Base-by-base conservation (phyloP, 2,113 vertebrate genomes). In the Centrocercus urophasianus region DNA sequence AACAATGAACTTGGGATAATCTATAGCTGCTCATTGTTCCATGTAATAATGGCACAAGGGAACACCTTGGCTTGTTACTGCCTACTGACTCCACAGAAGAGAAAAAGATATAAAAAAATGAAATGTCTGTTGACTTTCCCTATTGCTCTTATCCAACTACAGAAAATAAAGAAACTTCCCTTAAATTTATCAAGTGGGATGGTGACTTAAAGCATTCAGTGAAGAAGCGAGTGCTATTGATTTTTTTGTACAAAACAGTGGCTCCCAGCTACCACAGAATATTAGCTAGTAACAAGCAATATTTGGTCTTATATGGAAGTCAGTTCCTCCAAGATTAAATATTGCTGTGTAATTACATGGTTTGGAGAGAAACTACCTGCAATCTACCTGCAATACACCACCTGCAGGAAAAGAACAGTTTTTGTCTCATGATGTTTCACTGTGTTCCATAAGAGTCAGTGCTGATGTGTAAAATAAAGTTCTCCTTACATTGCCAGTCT, bases 211-310 rank as follows among this genome's bases (percentile, higher is more conserved):
- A 42, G 19, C 40, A 34, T 36, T 38, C 13, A 32, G 38, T 3
- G 21, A 22, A 27, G 81, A 20, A 67, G 40, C 16, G 34, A 47
- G 24, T 12, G 47, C 28, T 56, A 5, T 2, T 4, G 22, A 40
- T 25, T 54, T 28, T 50, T 21, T 74, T 50, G 11, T 54, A 16
- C 52, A 42, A 6, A 86, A 28, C 5, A 69, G 45, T 0, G 3
- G 28, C 21, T 65, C 8, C 30, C 65, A 61, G 8, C 13, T 83
- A 42, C 22, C 14, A 3, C 1, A 11, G 25, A 7, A 17, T 61
- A 71, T 50, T 61, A 48, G 8, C 54, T 8, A 16, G 25, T 60
- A n/a, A 1, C 3, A 5, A 0, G 0, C 2, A 5, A 16, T 4
- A 21, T 34, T 34, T 2, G 24, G 28, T 57, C 57, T 72, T 32